phyloP scores from a whole-genome alignment of 2,888 invertebrate genomes.

The Gortyna flavago region DNA sequence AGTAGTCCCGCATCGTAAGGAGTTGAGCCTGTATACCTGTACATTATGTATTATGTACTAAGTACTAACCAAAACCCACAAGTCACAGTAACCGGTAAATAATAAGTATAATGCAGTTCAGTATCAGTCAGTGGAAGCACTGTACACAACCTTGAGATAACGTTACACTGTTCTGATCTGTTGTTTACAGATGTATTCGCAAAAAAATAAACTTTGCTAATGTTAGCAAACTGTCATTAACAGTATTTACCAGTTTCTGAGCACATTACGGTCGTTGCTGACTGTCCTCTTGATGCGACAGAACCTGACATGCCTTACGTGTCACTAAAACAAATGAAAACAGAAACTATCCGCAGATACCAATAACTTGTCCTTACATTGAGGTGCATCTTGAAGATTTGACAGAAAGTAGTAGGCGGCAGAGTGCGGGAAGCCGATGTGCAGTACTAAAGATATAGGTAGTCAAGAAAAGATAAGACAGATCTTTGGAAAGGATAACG shows the following conservation, averaged over 20 bases:
- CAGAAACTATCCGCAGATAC: not conserved
- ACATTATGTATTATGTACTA: not conserved
- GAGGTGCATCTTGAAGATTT: constrained; percentile 11
- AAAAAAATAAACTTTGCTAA: constrained; percentile 48
- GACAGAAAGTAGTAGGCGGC: constrained; percentile 15
- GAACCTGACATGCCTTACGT: not conserved
- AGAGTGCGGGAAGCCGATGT: constrained; percentile 65
- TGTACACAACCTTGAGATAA: constrained; percentile 70
- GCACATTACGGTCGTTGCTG: not conserved
- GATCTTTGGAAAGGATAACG: constrained; percentile 5
- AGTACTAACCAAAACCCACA: not conserved
- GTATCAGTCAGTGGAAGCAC: constrained; percentile 19
- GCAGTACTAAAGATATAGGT: constrained; percentile 58
- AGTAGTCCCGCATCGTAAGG: not conserved
- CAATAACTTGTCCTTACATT: not conserved
- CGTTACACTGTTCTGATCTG: no score
- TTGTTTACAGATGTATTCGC: constrained; percentile 47
- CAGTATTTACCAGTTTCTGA: constrained; percentile 38
- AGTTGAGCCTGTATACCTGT: constrained; percentile 1
- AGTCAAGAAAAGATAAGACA: constrained; percentile 12
- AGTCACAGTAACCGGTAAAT: constrained; percentile 26
- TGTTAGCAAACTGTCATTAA: constrained; percentile 41
- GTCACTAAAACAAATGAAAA: not conserved
- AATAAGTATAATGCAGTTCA: constrained; percentile 15
- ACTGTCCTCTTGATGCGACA: not conserved